Evolutionary conservation across 2,797 vertebrate species (phyloP), one percentile per base, ranked within the genome.

Genomic region (Sebastes iracundus): DNA sequence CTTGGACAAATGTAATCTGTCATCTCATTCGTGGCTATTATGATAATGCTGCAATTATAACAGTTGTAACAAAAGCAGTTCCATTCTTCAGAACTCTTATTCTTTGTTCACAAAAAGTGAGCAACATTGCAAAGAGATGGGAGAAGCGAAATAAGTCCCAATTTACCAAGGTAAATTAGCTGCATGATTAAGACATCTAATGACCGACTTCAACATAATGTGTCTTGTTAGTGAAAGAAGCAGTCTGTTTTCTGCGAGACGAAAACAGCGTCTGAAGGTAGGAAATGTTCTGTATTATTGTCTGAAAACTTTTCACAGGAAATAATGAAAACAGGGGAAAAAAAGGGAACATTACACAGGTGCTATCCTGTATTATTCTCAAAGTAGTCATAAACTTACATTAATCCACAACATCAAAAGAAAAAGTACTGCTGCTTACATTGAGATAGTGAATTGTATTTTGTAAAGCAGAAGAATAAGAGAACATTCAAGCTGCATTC

Each of bases 151-250:
- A 69, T 4, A 63, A 73, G 10, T 74, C 16, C 3, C 20, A 72
- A 63, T 63, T 56, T 71, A 72, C 74, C n/a, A 20, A 72, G n/a
- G 20, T 33, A 3, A 66, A 75, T 80, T 46, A 82, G 33, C 18
- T 65, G 8, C 38, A 58, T 61, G 11, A 83, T 81, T 87, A 81
- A 72, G 25, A 66, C 38, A 14, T 77, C n/a, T 33, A 67, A 63
- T 79, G 70, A 42, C 23, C 20, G 33, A 56, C n/a, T 73, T 65
- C 28, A 72, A 70, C 63, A 61, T 38, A n/a, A 35, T 16, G 13
- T n/a, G 52, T 78, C 66, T 30, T 60, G 23, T 65, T 67, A 38
- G 30, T 60, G 16, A 38, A 35, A 62, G 67, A 38, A 27, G 5
- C 3, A 1, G 52, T 52, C 4, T 27, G 20, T 46, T 72, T 67